Evolutionary conservation across 2,888 invertebrate genomes (phyloP), one percentile per base, ranked within the genome.

Genomic region (Geotrupes spiniger): DNA sequence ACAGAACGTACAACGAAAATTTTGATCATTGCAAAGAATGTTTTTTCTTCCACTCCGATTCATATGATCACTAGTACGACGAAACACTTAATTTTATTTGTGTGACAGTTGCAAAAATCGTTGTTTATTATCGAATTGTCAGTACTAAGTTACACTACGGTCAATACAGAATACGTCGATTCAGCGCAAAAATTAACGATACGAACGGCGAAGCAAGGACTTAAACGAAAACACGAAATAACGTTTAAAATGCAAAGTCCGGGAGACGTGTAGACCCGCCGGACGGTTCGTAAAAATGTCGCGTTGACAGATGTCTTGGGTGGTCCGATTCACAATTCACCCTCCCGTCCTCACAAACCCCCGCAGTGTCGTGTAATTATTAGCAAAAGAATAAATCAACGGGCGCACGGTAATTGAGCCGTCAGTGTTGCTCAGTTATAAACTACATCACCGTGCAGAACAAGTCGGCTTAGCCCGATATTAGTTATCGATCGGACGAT

Each of bases 271-370:
- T 12, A 15, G 8, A 15, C 12, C 33, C 33, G 33, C 9, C 33
- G 46, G 27, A 25, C 16, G 21, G 36, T 41, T 36, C 46, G 40
- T 46, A 46, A 46, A 46, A 46, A 40, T 46, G 36, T 40, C 46
- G 27, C 45, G 43, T 39, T 51, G 47, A 47, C 51, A 51, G 47
- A 44, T 47, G 38, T 42, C 39, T 37, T 52, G 52, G 52, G 52
- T 52, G 52, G 52, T 52, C 52, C 41, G 36, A 39, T 48, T 9
- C 33, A 33, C 33, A 12, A 33, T 44, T 48, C 29, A 45, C 36
- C 42, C 36, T 48, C 26, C 40, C 43, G 37, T 46, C 26, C 47
- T 47, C 28, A 21, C 36, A 40, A 38, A 16, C 10, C 29, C 39
- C 42, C 38, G 27, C 17, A 16, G 21, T 41, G 27, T 44, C 36